Evolutionary conservation across 30 jellyfish, hydroid and myxozoan species (phyloP).

Genomic region (Turritopsis rubra): DNA sequence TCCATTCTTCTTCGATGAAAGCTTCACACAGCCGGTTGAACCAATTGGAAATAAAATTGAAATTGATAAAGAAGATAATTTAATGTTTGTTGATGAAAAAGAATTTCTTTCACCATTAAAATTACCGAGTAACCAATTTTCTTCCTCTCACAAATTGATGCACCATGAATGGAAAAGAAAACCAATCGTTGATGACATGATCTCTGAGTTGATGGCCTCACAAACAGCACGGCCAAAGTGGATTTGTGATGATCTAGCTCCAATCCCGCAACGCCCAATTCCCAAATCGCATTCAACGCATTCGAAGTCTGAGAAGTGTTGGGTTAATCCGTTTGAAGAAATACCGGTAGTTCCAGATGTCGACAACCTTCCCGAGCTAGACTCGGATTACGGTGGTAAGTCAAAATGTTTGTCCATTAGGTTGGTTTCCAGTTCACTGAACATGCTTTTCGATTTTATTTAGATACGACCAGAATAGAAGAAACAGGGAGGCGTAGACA

Average conservation of each 20-base stretch:
- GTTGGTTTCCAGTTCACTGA: too few relatives aligned
- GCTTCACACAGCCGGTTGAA: background rate
- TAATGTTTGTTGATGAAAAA: background rate
- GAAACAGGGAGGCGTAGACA: too few relatives aligned
- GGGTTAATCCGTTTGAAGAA: background rate
- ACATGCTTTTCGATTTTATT: too few relatives aligned
- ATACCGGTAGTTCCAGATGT: background rate
- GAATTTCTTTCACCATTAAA: background rate
- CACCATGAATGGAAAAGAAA: background rate
- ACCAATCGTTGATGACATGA: background rate
- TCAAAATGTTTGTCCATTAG: too few relatives aligned
- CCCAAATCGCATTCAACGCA: background rate
- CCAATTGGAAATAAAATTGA: background rate
- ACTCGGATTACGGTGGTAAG: background rate
- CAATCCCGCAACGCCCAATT: background rate
- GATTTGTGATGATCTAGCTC: background rate
- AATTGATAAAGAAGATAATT: background rate
- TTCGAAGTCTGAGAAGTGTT: background rate
- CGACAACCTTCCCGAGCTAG: background rate
- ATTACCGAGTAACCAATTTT: background rate
- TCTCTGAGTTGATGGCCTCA: slow-evolving; percentile 12
- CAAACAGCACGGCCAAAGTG: slow-evolving; percentile 6
- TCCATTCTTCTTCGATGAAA: background rate
- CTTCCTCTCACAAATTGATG: background rate
- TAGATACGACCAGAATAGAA: too few relatives aligned